phyloP scores from a whole-genome alignment of 2,113 vertebrate species.

The Corythaixoides concolor region DNA sequence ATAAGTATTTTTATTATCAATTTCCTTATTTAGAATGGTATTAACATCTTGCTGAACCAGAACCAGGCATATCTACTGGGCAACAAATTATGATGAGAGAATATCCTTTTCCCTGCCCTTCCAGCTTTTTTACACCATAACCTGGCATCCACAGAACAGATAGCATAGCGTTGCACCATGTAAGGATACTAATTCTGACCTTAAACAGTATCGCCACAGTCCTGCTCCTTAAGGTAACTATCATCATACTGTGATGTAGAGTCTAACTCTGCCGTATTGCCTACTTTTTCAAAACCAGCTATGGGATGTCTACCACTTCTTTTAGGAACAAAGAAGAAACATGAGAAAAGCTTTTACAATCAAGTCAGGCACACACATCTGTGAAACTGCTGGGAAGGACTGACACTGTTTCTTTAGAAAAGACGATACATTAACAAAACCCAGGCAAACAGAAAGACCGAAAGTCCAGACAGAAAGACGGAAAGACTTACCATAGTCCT shows the following conservation, averaged over 20 bases:
- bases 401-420: neutral
- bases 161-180: neutral
- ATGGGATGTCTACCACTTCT: neutral
- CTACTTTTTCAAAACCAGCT: neutral
- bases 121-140: neutral
- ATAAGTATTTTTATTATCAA: neutral
- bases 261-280: neutral
- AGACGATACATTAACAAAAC: neutral
- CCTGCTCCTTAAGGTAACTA: neutral
- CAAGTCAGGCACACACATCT: neutral
- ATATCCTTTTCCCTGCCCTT: neutral
- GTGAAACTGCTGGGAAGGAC: neutral
- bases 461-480: neutral
- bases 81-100: neutral
- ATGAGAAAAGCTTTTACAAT: neutral
- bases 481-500: neutral
- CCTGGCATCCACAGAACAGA: neutral
- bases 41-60: neutral
- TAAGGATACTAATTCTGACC: neutral
- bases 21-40: neutral
- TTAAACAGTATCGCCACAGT: neutral
- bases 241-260: neutral
- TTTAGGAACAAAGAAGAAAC: neutral
- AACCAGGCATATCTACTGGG: neutral
- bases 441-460: neutral